Evolutionary conservation across 1,140 invertebrate species (phyloP), one percentile per base, ranked within the genome.

Genomic region (Pseudomyrmex flavicornis): DNA sequence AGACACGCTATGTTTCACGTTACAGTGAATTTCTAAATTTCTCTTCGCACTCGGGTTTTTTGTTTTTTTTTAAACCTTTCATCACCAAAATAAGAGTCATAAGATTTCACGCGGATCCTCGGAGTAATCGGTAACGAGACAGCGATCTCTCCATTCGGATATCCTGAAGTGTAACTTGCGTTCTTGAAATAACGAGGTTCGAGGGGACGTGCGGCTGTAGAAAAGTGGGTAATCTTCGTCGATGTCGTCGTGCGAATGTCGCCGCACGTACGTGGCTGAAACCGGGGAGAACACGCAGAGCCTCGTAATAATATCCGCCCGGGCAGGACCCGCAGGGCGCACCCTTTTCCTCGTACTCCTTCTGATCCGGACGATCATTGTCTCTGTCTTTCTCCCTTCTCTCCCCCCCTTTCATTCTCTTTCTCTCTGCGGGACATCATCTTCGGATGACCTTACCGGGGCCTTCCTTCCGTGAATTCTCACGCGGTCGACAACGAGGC

Each of bases 291-390:
- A 82, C 72, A 50, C 66, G 62, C 44, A 2, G n/a, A 70, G 69
- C 35, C 66, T 62, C 15, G 44, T 70, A 69, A 61, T 58, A 85
- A 88, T 83, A 73, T 83, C 84, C 59, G 87, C 20, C 54, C 54
- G 15, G 20, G 48, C 54, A n/a, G 77, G 76, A 88, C 85, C 54
- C 54, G 54, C 54, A 56, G 77, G 72, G 62, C 59, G 50, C 69
- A 83, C 77, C 69, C 68, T 88, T 88, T 74, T 70, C 70, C 20
- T 54, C 15, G 15, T 46, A 12, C 35, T 76, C 65, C 50, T 66
- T 70, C 74, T 70, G 77, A 86, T 86, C 87, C 84, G 17, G 70
- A 82, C 88, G 73, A 89, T 89, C 88, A 86, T 89, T 75, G 62
- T 89, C 26, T 35, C 35, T 65, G 7, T 63, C 15, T 48, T 8